Conservation (phyloP, 2,888 invertebrate genomes). For the Trypoxylon attenuatum region DNA sequence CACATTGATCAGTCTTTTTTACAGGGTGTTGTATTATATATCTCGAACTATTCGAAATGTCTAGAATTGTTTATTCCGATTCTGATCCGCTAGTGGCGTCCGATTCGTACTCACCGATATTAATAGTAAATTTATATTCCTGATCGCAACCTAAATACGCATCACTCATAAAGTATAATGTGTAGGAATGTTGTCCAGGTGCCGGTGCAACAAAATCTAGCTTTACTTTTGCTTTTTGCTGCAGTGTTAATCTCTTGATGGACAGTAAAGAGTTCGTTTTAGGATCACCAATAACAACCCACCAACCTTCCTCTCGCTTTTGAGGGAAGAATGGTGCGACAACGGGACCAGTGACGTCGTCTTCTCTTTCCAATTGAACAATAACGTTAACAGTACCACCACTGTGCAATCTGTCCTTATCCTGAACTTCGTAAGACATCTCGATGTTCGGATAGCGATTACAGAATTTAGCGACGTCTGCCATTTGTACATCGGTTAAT, state of each 20-base stretch:
- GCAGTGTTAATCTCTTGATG: constrained; percentile 96
- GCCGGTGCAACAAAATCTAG: constrained; percentile 96
- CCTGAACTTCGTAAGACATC: constrained; percentile 91
- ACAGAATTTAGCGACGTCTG: constrained; percentile 98
- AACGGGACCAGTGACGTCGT: constrained; percentile 97
- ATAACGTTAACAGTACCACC: constrained; percentile 92
- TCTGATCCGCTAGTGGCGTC: constrained; percentile 76
- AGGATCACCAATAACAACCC: constrained; percentile 99
- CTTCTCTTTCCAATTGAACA: constrained; percentile 95
- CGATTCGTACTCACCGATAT: constrained; percentile 85
- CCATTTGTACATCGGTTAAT: constrained; percentile 91
- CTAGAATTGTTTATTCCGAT: constrained; percentile 78
- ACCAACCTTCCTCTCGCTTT: constrained; percentile 96
- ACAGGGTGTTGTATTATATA: too few relatives aligned
- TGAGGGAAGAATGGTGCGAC: constrained; percentile 98
- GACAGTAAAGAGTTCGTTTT: constrained; percentile 95
- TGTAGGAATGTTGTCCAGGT: constrained; percentile 92
- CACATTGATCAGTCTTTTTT: too few relatives aligned
- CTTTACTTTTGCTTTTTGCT: constrained; percentile 90
- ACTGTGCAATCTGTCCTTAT: constrained; percentile 82
- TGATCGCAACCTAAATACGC: constrained; percentile 99
- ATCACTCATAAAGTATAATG: constrained; percentile 99
- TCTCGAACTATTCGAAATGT: too few relatives aligned
- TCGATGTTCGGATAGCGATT: constrained; percentile 99
- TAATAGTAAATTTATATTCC: constrained; percentile 95